Conservation (phyloP, 2,888 invertebrate genomes). For the Hymenopus coronatus region DNA sequence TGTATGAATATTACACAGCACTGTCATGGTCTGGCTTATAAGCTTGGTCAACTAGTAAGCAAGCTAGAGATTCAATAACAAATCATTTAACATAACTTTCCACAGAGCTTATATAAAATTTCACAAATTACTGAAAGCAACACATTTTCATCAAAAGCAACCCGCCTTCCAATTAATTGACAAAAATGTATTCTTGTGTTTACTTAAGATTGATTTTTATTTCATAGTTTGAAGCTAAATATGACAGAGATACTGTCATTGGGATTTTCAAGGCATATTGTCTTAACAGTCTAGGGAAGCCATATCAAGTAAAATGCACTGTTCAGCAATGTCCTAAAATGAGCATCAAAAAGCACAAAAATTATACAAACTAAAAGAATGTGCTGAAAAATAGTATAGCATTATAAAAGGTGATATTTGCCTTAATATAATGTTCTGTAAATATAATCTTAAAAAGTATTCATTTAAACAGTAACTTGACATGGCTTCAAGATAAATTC, state of each 20-base stretch:
- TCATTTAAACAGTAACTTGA: neutral
- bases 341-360: neutral
- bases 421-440: neutral
- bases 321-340: neutral
- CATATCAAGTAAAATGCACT: neutral
- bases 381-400: neutral
- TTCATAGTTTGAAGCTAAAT: neutral
- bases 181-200: neutral
- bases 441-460: neutral
- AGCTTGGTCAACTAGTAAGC: neutral
- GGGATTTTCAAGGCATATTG: constrained; percentile 12
- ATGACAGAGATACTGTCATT: neutral
- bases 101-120: neutral
- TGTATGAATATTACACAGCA: too few species aligned
- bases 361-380: neutral
- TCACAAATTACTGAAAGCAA: neutral
- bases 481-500: neutral
- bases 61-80: neutral
- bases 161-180: neutral
- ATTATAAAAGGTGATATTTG: neutral
- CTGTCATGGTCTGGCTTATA: too few species aligned
- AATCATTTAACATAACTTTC: neutral
- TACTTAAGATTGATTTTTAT: neutral
- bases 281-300: neutral
- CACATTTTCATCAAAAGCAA: neutral